phyloP scores from a whole-genome alignment of 1,140 invertebrate species.

The Neoseiulus cucumeris region DNA sequence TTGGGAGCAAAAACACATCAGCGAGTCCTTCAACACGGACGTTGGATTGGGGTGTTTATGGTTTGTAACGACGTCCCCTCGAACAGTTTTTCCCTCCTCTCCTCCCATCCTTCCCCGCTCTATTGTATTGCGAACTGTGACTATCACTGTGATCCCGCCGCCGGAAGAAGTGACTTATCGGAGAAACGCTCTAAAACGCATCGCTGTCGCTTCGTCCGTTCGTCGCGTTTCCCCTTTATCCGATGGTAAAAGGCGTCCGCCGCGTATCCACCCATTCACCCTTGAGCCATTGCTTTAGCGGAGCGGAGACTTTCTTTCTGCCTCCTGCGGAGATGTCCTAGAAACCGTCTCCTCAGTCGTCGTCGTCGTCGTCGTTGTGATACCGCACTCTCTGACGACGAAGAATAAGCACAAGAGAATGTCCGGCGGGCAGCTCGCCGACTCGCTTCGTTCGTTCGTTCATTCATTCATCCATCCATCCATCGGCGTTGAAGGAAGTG shows the following conservation, averaged over 20 bases:
- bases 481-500: too few species aligned
- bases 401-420: background rate
- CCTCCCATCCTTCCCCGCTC: background rate
- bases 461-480: too few species aligned
- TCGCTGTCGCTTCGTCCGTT: background rate
- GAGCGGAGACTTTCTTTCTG: background rate
- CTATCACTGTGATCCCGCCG: background rate
- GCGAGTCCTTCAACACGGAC: too few species aligned
- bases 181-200: conserved; percentile 2
- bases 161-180: background rate
- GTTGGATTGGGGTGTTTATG: too few species aligned
- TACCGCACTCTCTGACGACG: background rate
- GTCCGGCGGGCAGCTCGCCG: too few species aligned
- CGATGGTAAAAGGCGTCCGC: background rate
- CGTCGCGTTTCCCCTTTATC: background rate
- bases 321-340: background rate
- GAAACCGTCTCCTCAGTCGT: background rate
- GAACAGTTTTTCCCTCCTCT: background rate
- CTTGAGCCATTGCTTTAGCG: background rate
- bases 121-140: background rate
- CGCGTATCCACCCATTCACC: background rate
- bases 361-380: background rate
- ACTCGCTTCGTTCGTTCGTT: too few species aligned
- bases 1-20: too few species aligned
- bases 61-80: background rate